Evolutionary conservation across 2,113 vertebrate species (phyloP).

Genomic region (Chrysochloris asiatica): DNA sequence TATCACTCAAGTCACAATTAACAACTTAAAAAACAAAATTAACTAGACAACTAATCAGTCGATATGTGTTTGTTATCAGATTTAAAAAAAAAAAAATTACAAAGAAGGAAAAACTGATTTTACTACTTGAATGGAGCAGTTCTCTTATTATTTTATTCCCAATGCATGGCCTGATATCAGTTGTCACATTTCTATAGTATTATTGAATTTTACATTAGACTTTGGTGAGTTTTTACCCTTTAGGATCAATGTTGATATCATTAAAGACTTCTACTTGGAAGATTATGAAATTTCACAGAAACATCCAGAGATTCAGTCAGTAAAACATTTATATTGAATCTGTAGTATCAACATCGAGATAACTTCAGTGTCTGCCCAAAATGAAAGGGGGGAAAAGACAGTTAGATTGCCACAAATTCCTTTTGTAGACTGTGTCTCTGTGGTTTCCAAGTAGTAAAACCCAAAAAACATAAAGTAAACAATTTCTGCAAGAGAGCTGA

Average conservation of each 20-base stretch:
- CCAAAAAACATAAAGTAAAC: not conserved
- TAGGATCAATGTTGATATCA: constrained; percentile 78
- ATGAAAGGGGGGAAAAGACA: not conserved
- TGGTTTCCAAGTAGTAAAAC: not conserved
- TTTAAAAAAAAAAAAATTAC: constrained; percentile 57
- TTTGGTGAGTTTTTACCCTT: constrained; percentile 87
- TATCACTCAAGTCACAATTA: no score
- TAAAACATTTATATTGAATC: not conserved
- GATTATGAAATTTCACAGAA: constrained; percentile 90
- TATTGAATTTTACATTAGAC: constrained; percentile 89
- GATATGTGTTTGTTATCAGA: not conserved
- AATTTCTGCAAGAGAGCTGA: not conserved
- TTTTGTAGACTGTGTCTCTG: fast-evolving
- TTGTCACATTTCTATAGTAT: constrained; percentile 90
- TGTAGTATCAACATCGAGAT: not conserved
- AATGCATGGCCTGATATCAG: constrained; percentile 87
- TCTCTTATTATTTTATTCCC: constrained; percentile 88
- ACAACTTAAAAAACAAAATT: not conserved
- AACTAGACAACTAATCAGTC: not conserved
- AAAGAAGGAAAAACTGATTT: no score
- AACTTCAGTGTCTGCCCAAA: not conserved
- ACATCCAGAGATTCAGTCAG: constrained; percentile 90
- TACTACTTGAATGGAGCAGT: no score
- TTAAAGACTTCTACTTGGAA: constrained; percentile 82
- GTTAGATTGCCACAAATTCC: not conserved